Evolutionary conservation across 2,113 vertebrate species (phyloP).

Genomic region (Macrotus californicus): DNA sequence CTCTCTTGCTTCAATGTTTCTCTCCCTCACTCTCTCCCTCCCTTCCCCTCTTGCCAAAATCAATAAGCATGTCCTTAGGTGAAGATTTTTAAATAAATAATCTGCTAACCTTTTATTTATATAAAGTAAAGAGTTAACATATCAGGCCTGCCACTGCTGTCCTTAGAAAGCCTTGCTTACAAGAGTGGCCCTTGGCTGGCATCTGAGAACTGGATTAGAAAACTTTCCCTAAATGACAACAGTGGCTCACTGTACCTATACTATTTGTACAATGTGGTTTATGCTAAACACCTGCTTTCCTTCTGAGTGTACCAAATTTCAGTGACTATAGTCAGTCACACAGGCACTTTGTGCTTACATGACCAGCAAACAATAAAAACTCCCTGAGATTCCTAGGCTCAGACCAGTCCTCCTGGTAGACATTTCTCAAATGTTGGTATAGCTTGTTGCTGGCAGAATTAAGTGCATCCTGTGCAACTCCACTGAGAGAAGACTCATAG

Average conservation of each 20-base stretch:
- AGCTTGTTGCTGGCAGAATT: neutral
- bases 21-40: too few relatives aligned
- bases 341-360: neutral
- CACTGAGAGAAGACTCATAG: neutral
- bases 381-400: neutral
- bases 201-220: neutral
- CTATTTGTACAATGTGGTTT: neutral
- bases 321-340: neutral
- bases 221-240: neutral
- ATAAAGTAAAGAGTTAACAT: neutral
- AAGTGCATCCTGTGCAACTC: neutral
- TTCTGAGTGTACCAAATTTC: neutral
- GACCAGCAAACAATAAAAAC: neutral
- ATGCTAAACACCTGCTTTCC: neutral
- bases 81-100: too few relatives aligned
- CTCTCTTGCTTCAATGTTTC: too few relatives aligned
- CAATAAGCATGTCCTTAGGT: too few relatives aligned
- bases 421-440: neutral
- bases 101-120: neutral
- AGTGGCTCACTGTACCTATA: neutral
- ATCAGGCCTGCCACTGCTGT: neutral
- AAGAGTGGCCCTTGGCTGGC: neutral
- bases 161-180: neutral
- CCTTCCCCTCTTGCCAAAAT: too few relatives aligned
- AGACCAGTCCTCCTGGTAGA: neutral